Evolutionary conservation across 1,140 invertebrate species (phyloP).

Genomic region (Drosophila sproati): DNA sequence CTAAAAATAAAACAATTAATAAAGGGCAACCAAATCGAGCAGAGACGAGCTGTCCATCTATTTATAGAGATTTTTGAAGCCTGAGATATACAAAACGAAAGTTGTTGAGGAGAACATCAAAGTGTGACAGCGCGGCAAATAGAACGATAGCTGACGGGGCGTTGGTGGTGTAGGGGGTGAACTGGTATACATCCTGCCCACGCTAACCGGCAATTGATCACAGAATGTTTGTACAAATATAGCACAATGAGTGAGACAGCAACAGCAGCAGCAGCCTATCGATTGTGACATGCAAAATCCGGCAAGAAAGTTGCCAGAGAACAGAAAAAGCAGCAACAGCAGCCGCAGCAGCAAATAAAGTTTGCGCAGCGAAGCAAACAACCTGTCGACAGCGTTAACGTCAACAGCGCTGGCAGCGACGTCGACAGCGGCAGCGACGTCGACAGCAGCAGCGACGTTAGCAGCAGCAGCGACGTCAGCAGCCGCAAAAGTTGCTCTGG

Average conservation of each 20-base stretch:
- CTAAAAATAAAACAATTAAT: too few species aligned
- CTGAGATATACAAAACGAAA: conserved; percentile 27
- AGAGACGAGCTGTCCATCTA: conserved; percentile 12
- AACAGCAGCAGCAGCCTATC: conserved; percentile 17
- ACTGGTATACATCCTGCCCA: neutral
- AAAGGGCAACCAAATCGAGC: conserved; percentile 34
- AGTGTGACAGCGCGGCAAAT: conserved; percentile 40
- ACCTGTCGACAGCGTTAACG: conserved; percentile 50
- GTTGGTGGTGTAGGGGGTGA: neutral
- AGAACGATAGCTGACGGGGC: conserved; percentile 8
- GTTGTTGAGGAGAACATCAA: conserved; percentile 39
- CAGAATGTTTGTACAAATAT: conserved; percentile 37
- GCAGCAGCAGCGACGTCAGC: conserved; percentile 26
- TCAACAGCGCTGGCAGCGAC: conserved; percentile 14
- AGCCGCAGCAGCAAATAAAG: conserved; percentile 31
- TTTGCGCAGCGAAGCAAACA: conserved; percentile 73
- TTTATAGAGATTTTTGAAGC: conserved; percentile 21
- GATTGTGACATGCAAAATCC: conserved; percentile 73
- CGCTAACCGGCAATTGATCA: conserved; percentile 38
- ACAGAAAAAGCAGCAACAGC: neutral
- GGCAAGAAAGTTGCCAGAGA: conserved; percentile 65
- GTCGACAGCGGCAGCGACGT: conserved; percentile 1
- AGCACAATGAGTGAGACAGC: conserved; percentile 32
- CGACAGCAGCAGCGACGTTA: conserved; percentile 14
- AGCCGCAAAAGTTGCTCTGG: conserved; percentile 16